Percentiles rank a stretch among this genome's conserved stretches.
Evolutionary conservation across 2,113 vertebrate species (phyloP).

Genomic region (Leptodactylus fuscus): DNA sequence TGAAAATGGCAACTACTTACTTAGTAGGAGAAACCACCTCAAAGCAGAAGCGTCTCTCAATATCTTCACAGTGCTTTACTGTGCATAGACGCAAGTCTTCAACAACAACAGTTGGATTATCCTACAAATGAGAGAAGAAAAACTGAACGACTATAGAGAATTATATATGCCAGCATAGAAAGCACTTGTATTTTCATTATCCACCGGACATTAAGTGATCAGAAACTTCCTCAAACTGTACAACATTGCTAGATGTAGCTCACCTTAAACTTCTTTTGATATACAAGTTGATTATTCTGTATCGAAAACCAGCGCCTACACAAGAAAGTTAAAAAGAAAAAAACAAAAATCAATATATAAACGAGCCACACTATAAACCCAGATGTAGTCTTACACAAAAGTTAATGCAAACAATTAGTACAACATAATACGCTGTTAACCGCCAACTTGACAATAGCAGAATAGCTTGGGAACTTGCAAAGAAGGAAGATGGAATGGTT

Average conservation of each 20-base stretch:
- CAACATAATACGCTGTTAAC: background rate
- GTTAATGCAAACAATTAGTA: constrained; percentile 31
- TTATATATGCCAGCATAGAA: too few species aligned
- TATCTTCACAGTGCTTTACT: constrained; percentile 95
- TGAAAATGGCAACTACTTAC: constrained; percentile 71
- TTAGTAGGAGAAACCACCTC: constrained; percentile 98
- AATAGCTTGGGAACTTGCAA: background rate
- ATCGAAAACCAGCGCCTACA: constrained; percentile 98
- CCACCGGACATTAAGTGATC: background rate
- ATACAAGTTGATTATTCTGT: constrained; percentile 98
- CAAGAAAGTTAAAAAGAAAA: background rate
- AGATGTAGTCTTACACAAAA: background rate
- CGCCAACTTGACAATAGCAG: background rate
- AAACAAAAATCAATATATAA: background rate
- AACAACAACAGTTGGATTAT: constrained; percentile 95
- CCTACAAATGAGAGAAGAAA: constrained; percentile 72
- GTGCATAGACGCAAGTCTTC: constrained; percentile 94
- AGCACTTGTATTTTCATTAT: background rate
- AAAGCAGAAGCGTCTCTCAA: constrained; percentile 96
- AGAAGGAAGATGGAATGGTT: background rate
- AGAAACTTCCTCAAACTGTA: background rate
- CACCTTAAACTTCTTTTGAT: constrained; percentile 99
- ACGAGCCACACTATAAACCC: background rate
- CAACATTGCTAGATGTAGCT: constrained; percentile 56
- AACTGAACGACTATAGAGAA: background rate